Evolutionary conservation across 2,113 vertebrate species (phyloP).

Genomic region (Microcebus lehilahytsara): DNA sequence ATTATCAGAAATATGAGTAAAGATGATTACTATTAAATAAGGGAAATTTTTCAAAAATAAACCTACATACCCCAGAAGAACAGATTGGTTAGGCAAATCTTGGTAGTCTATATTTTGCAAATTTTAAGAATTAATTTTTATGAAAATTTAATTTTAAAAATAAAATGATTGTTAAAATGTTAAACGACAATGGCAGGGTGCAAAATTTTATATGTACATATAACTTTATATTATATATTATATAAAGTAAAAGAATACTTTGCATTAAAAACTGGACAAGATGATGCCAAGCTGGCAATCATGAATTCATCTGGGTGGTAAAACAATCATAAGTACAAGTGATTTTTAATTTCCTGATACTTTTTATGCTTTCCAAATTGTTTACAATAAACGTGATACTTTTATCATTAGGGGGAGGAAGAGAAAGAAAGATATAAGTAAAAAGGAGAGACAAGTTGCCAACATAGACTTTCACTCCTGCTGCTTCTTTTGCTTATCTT

Average conservation of each 20-base stretch:
- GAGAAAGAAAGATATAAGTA: background rate
- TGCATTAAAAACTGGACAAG: background rate
- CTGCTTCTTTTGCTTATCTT: background rate
- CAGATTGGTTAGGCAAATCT: background rate
- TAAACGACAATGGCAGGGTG: background rate
- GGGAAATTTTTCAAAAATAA: background rate
- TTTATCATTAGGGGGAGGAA: background rate
- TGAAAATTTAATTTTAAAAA: background rate
- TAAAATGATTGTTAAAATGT: background rate
- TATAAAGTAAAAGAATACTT: background rate
- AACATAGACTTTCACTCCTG: background rate
- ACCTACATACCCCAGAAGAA: background rate
- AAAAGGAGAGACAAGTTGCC: background rate
- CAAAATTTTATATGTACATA: background rate
- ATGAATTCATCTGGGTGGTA: background rate
- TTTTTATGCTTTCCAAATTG: slow-evolving; percentile 16
- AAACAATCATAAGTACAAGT: background rate
- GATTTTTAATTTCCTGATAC: slow-evolving; percentile 4
- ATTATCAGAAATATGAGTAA: background rate
- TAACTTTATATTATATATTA: background rate
- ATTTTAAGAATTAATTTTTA: background rate
- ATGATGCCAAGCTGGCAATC: background rate
- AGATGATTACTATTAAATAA: slow-evolving; percentile 24
- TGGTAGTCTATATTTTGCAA: background rate
- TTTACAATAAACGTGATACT: background rate